These are phyloP conservation scores for Monochamus alternatus DNA, from an alignment of 2,888 invertebrate genomes.

Conservation along the genomic window DNA sequence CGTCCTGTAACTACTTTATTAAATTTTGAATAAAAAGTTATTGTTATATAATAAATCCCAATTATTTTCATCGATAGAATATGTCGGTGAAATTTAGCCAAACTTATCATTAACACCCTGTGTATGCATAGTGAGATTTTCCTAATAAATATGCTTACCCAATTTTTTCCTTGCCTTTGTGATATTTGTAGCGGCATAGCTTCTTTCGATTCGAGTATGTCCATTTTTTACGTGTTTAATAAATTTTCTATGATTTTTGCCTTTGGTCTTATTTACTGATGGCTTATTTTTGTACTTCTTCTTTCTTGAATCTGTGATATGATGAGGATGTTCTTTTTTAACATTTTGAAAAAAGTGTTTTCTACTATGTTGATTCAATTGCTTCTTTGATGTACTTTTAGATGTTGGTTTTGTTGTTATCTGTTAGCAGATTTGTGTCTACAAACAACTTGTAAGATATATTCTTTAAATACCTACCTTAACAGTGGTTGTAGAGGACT, in stretches of 20 bases:
- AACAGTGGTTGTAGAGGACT: too few species aligned
- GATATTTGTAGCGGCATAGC: background rate
- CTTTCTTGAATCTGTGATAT: too few species aligned
- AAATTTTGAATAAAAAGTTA: too few species aligned
- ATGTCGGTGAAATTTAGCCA: too few species aligned
- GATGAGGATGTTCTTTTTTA: background rate
- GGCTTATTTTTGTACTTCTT: too few species aligned
- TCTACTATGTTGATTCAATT: background rate
- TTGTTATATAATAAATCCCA: too few species aligned
- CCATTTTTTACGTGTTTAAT: background rate
- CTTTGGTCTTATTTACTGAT: too few species aligned
- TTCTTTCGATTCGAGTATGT: background rate
- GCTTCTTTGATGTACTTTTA: background rate
- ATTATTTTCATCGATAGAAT: too few species aligned
- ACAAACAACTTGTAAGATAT: background rate
- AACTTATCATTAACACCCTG: too few species aligned
- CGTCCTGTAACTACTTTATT: too few species aligned
- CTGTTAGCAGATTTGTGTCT: background rate
- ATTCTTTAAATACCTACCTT: background rate
- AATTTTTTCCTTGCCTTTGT: background rate
- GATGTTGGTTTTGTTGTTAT: background rate
- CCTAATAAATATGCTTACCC: background rate
- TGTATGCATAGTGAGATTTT: too few species aligned
- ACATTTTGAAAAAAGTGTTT: background rate
- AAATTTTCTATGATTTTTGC: background rate